phyloP scores from a whole-genome alignment of 2,888 invertebrate genomes.

The Drosophila atripex region DNA sequence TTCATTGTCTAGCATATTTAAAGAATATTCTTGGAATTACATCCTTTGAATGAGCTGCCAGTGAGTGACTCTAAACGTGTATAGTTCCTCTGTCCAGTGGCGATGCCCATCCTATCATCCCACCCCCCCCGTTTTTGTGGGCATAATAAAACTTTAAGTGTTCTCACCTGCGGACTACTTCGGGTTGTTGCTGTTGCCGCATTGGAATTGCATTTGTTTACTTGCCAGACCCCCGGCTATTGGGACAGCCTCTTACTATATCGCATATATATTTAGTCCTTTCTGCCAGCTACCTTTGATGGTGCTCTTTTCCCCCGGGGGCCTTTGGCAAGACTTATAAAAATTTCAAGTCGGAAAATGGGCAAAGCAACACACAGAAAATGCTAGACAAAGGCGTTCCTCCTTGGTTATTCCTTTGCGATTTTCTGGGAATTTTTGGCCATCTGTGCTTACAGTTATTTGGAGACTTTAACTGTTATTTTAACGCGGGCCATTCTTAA shows the following conservation, averaged over 20 bases:
- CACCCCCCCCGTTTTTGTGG: constrained; percentile 35
- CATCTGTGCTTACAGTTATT: neutral
- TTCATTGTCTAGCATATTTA: constrained; percentile 52
- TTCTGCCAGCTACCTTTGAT: constrained; percentile 39
- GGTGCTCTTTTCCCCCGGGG: constrained; percentile 30
- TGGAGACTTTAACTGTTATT: neutral
- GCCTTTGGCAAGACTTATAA: constrained; percentile 38
- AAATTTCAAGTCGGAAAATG: constrained; percentile 39
- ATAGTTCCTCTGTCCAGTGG: constrained; percentile 22
- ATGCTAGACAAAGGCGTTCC: constrained; percentile 31
- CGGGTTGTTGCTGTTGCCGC: constrained; percentile 37
- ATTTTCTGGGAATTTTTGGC: neutral
- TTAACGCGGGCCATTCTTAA: constrained; percentile 27
- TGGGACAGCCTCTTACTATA: constrained; percentile 44
- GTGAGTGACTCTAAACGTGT: constrained; percentile 11
- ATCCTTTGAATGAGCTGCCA: constrained; percentile 67
- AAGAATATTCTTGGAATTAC: constrained; percentile 42
- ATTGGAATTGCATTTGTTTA: constrained; percentile 66
- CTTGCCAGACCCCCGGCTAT: constrained; percentile 62
- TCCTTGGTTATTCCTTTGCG: constrained; percentile 25
- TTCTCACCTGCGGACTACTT: constrained; percentile 57
- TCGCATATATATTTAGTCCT: constrained; percentile 9
- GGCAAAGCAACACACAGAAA: constrained; percentile 28
- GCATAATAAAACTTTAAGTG: constrained; percentile 72
- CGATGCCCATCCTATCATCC: constrained; percentile 19